Evolutionary conservation across 2,888 invertebrate genomes (phyloP).

Genomic region (Dilophus febrilis): DNA sequence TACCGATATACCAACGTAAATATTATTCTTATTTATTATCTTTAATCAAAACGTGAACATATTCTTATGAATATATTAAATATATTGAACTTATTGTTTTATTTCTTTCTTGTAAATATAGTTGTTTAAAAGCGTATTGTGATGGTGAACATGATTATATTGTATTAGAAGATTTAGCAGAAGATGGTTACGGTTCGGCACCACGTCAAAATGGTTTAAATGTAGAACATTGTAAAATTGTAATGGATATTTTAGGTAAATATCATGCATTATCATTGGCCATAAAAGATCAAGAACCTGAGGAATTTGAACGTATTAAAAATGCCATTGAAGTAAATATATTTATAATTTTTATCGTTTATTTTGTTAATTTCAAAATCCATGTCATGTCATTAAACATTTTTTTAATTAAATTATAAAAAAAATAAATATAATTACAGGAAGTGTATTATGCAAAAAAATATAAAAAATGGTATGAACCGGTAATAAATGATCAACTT

Average conservation of each 20-base stretch:
- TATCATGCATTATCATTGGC: constrained; percentile 43
- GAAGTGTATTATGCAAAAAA: constrained; percentile 42
- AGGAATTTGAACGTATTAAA: constrained; percentile 31
- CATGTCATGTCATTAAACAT: no score
- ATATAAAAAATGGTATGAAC: constrained; percentile 37
- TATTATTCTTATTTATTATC: no score
- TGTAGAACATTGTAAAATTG: constrained; percentile 32
- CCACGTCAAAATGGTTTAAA: constrained; percentile 34
- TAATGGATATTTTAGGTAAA: constrained; percentile 36
- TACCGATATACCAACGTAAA: constrained; percentile 30
- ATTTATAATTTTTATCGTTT: not conserved
- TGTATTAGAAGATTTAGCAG: constrained; percentile 36
- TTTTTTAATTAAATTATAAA: constrained; percentile 7
- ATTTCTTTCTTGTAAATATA: no score
- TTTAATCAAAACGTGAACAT: no score
- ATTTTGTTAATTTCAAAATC: not conserved
- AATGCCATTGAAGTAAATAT: constrained; percentile 20
- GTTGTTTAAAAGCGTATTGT: constrained; percentile 6
- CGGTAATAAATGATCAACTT: constrained; percentile 34
- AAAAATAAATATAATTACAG: no score
- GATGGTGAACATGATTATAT: constrained; percentile 40
- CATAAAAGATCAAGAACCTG: constrained; percentile 36
- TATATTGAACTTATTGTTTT: no score
- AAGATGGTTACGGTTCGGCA: constrained; percentile 31
- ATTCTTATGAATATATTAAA: no score